A percentile compares a stretch with the other conserved stretches of the same genome.
These are phyloP conservation scores for Camponotus vicinus DNA, from an alignment of 1,140 invertebrate genomes.

Conservation along the genomic window DNA sequence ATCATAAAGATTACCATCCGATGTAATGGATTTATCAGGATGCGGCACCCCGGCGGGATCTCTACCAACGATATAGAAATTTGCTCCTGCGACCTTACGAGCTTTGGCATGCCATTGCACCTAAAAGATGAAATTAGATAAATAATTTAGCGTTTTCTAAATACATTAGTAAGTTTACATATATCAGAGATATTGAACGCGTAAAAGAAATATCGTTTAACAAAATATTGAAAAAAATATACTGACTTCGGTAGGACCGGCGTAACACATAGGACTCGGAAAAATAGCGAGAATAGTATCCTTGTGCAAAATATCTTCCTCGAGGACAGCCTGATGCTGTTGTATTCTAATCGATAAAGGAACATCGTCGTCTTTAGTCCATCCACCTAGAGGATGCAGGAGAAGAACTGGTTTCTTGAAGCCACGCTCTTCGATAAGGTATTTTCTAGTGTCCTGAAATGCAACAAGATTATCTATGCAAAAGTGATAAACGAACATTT, in stretches of 20 bases:
- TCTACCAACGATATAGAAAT: slow-evolving; percentile 99
- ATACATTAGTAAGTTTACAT: background rate
- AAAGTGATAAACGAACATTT: background rate
- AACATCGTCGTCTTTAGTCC: slow-evolving; percentile 99
- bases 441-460: slow-evolving; percentile 92
- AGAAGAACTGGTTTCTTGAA: slow-evolving; percentile 97
- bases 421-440: slow-evolving; percentile 91
- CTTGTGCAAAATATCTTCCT: slow-evolving; percentile 93
- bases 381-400: slow-evolving; percentile 97
- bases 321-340: slow-evolving; percentile 95
- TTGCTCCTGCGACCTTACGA: slow-evolving; percentile 97
- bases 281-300: slow-evolving; percentile 98
- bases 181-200: background rate
- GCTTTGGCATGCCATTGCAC: slow-evolving; percentile 99
- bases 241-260: slow-evolving; percentile 96
- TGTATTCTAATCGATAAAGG: slow-evolving; percentile 92
- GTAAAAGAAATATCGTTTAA: background rate
- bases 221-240: slow-evolving; percentile 18
- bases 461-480: background rate
- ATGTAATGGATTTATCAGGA: slow-evolving; percentile 90
- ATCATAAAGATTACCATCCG: slow-evolving; percentile 96
- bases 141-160: background rate
- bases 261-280: slow-evolving; percentile 99
- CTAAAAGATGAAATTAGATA: slow-evolving; percentile 80
- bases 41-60: slow-evolving; percentile 99